These are phyloP conservation scores for Drosophila pruinosa DNA, from an alignment of 1,140 invertebrate species.

Conservation along the genomic window DNA sequence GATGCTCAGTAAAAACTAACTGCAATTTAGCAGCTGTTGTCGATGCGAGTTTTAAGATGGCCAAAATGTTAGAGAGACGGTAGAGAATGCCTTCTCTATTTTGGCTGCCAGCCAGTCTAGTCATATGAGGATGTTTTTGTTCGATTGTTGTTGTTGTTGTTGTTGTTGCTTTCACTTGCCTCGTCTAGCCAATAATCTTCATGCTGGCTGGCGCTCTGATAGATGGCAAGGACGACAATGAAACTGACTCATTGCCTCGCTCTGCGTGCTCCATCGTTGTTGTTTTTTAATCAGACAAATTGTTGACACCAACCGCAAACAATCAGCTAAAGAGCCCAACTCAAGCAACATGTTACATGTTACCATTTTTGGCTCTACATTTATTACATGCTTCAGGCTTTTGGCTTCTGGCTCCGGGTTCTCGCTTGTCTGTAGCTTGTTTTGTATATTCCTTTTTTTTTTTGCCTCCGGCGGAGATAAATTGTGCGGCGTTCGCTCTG, in stretches of 20 bases:
- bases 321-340: conserved; percentile 58
- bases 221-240: conserved; percentile 54
- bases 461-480: conserved; percentile 40
- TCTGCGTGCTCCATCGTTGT: conserved; percentile 29
- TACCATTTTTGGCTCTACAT: conserved; percentile 21
- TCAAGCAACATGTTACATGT: conserved; percentile 50
- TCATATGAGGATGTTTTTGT: conserved; percentile 5
- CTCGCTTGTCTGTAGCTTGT: background rate
- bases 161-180: conserved; percentile 11
- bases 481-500: conserved; percentile 49
- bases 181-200: conserved; percentile 63
- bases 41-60: background rate
- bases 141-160: background rate
- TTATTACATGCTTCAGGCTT: conserved; percentile 35
- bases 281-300: conserved; percentile 75
- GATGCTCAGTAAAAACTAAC: conserved; percentile 9
- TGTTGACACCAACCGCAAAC: conserved; percentile 69
- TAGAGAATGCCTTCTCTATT: background rate
- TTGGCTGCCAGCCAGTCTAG: conserved; percentile 74
- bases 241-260: conserved; percentile 57
- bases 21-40: conserved; percentile 9
- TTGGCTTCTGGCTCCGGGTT: background rate
- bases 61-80: background rate
- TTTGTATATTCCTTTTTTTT: background rate
- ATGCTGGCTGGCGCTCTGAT: conserved; percentile 52